Base-by-base conservation (phyloP, 2,113 vertebrate genomes). In the Dromaius novaehollandiae region DNA sequence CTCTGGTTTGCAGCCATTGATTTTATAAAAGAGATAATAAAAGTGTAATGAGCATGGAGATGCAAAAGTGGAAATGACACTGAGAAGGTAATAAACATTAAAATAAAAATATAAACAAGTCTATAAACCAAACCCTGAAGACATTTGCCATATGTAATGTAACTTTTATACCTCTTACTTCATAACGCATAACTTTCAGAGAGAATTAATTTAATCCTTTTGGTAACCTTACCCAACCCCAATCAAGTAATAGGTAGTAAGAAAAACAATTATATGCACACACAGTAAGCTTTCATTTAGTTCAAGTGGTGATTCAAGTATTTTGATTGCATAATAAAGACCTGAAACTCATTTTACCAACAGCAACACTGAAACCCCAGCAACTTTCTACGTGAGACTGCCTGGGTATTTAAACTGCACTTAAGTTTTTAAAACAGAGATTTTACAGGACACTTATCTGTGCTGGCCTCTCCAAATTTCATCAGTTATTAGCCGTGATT, bases 71-170 rank as follows among this genome's bases (percentile, higher is more conserved):
- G 81, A 98, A 98, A 98, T 96, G 95, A 97, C 96, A 97, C 1
- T 2, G 75, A 95, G 89, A 97, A 97, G 93, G 96, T 86, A 97
- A 97, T 98, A 98, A 98, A 97, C 97, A 97, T 97, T 97, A 96
- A 95, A 97, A 97, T 96, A 95, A 98, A 98, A 96, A 97, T 96
- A 98, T 91, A 98, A 97, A 98, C 97, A 98, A 96, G 95, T 96
- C 97, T 84, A 98, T 98, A 98, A 98, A 98, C 94, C 78, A 97
- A 97, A 94, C 96, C 96, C 97, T 96, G 93, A 84, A 98, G 97
- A 97, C 76, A 97, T 96, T 98, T 96, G 94, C 95, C 96, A 86
- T 28, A 58, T 95, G 83, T 93, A 97, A 97, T 97, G 89, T 84
- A 93, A 95, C 82, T 95, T 97, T 98, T 98, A 97, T 97, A 97